Percentiles rank a stretch among this genome's conserved stretches.
Evolutionary conservation across 1,140 invertebrate genomes (phyloP).

Genomic region (Formica exsecta): DNA sequence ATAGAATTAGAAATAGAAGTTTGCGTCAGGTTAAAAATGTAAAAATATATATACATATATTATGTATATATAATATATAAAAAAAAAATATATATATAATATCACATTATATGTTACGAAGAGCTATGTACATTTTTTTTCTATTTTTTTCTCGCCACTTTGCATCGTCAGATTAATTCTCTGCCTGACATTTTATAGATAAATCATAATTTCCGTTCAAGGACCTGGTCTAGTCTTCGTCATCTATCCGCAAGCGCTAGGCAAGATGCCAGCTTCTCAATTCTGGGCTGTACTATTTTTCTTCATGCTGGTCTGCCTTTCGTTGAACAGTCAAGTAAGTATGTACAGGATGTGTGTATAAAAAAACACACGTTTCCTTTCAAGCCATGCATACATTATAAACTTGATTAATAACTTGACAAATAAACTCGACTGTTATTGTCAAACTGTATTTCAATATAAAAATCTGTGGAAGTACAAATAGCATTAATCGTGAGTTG

Average conservation of each 20-base stretch:
- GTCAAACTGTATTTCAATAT: background rate
- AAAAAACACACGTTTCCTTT: slow-evolving; percentile 29
- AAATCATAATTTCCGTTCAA: slow-evolving; percentile 86
- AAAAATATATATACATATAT: background rate
- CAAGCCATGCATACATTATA: background rate
- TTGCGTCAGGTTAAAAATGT: slow-evolving; percentile 8
- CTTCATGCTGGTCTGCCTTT: slow-evolving; percentile 95
- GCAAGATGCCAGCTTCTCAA: slow-evolving; percentile 95
- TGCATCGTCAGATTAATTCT: slow-evolving; percentile 75
- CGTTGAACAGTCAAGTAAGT: slow-evolving; percentile 95
- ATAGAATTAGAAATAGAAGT: slow-evolving; percentile 45
- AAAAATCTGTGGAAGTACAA: background rate
- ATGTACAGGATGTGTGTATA: background rate
- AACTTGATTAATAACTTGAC: background rate
- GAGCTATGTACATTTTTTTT: slow-evolving; percentile 13
- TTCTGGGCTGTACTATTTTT: slow-evolving; percentile 96
- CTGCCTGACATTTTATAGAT: slow-evolving; percentile 78
- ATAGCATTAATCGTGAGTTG: background rate
- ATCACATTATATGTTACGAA: background rate
- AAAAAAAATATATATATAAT: background rate
- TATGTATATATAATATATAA: too few species aligned
- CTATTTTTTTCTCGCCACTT: slow-evolving; percentile 25
- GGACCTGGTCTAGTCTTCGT: slow-evolving; percentile 96
- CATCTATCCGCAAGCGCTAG: slow-evolving; percentile 95
- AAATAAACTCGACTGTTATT: background rate